These are phyloP conservation scores for human (Homo sapiens) DNA, from an alignment of 2,113 vertebrate species.

Conservation along the genomic window DNA sequence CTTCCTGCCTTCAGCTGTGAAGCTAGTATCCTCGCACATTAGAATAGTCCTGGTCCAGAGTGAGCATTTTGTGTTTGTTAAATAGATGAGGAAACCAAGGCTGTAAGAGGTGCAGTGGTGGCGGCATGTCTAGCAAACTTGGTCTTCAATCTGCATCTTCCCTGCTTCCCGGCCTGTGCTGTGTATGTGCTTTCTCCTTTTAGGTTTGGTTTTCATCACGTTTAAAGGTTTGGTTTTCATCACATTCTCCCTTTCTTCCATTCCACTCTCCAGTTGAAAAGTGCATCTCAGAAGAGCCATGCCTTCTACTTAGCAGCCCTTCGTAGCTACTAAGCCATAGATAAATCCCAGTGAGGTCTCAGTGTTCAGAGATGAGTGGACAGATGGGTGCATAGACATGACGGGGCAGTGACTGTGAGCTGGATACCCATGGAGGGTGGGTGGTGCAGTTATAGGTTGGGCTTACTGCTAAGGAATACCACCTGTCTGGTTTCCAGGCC, in stretches of 20 bases:
- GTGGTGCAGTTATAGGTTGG: neutral
- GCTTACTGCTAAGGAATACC: neutral
- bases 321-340: neutral
- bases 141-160: neutral
- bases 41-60: neutral
- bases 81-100: neutral
- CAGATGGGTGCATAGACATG: rapidly evolving
- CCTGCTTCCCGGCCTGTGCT: neutral
- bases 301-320: neutral
- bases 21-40: neutral
- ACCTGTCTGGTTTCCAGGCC: neutral
- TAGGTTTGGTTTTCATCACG: neutral
- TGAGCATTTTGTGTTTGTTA: neutral
- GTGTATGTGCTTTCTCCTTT: neutral
- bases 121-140: rapidly evolving
- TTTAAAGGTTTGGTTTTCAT: neutral
- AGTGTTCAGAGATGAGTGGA: neutral
- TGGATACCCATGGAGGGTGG: neutral
- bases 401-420: neutral
- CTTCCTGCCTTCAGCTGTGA: neutral
- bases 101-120: neutral
- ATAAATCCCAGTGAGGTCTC: neutral
- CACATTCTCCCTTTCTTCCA: neutral
- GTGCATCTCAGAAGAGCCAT: neutral
- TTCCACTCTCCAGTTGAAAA: neutral